Base-by-base conservation (phyloP, 2,113 vertebrate genomes). In the Cyrtonyx montezumae region DNA sequence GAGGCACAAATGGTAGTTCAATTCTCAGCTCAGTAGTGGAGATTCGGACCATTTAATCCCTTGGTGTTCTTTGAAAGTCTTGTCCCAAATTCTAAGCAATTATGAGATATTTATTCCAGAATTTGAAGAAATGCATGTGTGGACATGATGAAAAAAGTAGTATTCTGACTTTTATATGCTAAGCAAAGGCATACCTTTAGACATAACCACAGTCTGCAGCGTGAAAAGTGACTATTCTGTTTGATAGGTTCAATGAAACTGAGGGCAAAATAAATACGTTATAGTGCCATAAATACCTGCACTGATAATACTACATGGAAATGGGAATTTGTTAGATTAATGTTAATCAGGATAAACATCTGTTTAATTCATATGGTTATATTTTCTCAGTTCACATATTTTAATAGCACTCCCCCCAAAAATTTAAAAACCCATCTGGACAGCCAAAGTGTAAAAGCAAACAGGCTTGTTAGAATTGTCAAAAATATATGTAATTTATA, bases 371-470 rank as follows among this genome's bases (percentile, higher is more conserved):
- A 62, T 58, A 79, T 34, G 9, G 76, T 77, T 58, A n/a, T 67
- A 8, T 80, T 90, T 87, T 80, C 74, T 93, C 59, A 74, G 53
- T 84, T 91, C 66, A 61, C n/a, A 4, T 93, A 51, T 83, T 82
- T 88, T 89, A 84, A 45, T 80, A 83, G 70, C 56, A 45, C 23
- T 8, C 20, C 28, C 8, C 5, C 28, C 42, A 67, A 69, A 62
- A 48, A 56, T 51, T 77, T 32, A 13, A 77, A 93, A 92, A 22
- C 37, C 36, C 61, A 30, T 83, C 55, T 91, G 82, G 67, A 56
- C 85, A 75, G 81, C 82, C 86, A n/a, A 93, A 92, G 79, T 93
- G 51, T 76, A 66, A 92, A 87, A 93, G 87, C 89, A 95, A 95
- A 93, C 55, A 84, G 66, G 45, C 73, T 74, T 90, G 40, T 89